Evolutionary conservation across 2,797 vertebrate genomes (phyloP).

Genomic region (Pelodytes ibericus): DNA sequence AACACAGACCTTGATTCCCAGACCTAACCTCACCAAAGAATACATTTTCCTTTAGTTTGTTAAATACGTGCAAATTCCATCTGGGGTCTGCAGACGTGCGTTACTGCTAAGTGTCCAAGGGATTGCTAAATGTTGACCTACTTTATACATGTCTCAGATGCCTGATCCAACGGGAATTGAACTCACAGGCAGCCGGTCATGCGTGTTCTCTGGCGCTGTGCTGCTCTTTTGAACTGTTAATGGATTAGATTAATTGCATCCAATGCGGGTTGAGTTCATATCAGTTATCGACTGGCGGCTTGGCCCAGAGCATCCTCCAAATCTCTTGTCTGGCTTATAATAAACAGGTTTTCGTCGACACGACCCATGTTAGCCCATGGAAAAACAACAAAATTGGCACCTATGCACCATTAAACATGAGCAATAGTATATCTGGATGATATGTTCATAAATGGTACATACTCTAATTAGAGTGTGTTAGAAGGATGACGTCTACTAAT

Average conservation of each 20-base stretch:
- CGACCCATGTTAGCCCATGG: neutral
- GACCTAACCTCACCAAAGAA: neutral
- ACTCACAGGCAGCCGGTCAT: constrained; percentile 16
- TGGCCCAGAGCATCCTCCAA: neutral
- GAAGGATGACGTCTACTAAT: no score
- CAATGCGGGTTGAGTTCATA: neutral
- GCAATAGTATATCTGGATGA: no score
- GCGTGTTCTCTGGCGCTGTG: neutral
- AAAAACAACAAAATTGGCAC: neutral
- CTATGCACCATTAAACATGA: no score
- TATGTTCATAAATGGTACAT: no score
- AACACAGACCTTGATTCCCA: neutral
- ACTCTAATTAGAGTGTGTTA: no score
- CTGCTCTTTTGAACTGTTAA: constrained; percentile 8
- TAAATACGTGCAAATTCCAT: neutral
- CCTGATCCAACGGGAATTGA: constrained; percentile 5
- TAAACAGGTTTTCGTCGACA: neutral
- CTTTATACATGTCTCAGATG: constrained; percentile 37
- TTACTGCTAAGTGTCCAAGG: neutral
- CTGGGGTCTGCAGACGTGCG: neutral
- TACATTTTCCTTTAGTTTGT: no score
- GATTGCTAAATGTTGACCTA: constrained; percentile 34
- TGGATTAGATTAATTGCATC: constrained; percentile 5
- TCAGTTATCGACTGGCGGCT: neutral
- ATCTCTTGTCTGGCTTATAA: neutral